Conservation (phyloP, 2,888 invertebrate species). For the Brachyopa scutellaris region DNA sequence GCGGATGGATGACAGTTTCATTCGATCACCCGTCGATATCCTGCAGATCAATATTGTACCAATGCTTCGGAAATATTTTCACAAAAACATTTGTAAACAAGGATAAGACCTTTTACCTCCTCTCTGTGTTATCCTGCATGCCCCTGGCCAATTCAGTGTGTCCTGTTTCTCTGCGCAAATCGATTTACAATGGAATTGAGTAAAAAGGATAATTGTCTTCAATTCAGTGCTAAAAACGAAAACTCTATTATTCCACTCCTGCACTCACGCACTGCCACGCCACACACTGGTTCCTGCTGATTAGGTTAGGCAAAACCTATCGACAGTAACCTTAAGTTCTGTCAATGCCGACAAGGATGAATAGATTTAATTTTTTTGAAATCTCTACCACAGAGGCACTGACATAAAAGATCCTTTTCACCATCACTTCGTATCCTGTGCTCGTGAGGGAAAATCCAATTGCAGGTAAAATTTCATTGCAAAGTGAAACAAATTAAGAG, state of each 20-base stretch:
- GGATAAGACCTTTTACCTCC: constrained; percentile 59
- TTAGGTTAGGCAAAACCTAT: constrained; percentile 68
- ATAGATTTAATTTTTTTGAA: constrained; percentile 16
- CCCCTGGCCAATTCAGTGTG: constrained; percentile 14
- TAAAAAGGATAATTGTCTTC: constrained; percentile 64
- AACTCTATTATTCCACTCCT: constrained; percentile 6
- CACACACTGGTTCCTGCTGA: constrained; percentile 65
- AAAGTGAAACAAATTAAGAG: constrained; percentile 66
- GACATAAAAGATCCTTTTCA: constrained; percentile 48
- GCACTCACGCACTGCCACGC: constrained; percentile 52
- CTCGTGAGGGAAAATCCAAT: constrained; percentile 45
- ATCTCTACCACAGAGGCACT: constrained; percentile 63
- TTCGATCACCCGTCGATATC: constrained; percentile 65
- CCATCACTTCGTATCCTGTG: constrained; percentile 36
- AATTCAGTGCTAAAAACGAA: constrained; percentile 58
- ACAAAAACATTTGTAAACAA: constrained; percentile 73
- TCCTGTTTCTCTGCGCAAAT: constrained; percentile 38
- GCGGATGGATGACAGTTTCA: constrained; percentile 57
- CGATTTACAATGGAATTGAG: constrained; percentile 53
- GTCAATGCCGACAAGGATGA: constrained; percentile 48
- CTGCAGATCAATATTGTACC: constrained; percentile 66
- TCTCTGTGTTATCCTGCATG: background rate
- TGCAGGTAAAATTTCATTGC: constrained; percentile 24
- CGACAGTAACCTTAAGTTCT: constrained; percentile 32
- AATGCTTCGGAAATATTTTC: constrained; percentile 69